phyloP scores from a whole-genome alignment of 2,113 vertebrate species.

The Datnioides undecimradiatus region DNA sequence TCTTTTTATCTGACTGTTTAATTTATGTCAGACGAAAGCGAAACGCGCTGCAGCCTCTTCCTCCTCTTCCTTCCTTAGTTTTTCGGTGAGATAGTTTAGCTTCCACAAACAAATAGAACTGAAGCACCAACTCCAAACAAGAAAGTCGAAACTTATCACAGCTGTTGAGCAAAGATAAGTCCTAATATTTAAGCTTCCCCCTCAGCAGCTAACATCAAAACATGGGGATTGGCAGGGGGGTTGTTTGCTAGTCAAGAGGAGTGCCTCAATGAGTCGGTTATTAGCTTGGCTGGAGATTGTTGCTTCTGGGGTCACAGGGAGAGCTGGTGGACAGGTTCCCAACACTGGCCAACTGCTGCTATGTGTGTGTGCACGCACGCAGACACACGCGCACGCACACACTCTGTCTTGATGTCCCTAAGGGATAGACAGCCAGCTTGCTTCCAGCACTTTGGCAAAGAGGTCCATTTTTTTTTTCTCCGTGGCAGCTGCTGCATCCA shows the following conservation, averaged over 20 bases:
- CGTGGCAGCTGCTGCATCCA: conserved; percentile 84
- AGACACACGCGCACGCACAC: not conserved
- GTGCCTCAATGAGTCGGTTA: conserved; percentile 65
- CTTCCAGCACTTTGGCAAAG: conserved; percentile 81
- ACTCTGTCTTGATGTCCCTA: conserved; percentile 61
- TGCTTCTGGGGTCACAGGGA: conserved; percentile 71
- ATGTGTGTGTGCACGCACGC: not conserved
- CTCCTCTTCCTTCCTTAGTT: conserved; percentile 1
- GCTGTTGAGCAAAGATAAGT: conserved; percentile 77
- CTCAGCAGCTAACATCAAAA: conserved; percentile 78
- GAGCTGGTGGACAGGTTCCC: conserved; percentile 74
- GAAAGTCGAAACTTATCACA: conserved; percentile 70
- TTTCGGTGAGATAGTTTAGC: conserved; percentile 57
- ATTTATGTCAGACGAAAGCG: conserved; percentile 55
- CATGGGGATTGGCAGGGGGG: conserved; percentile 58
- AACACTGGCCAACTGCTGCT: conserved; percentile 57
- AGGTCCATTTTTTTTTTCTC: conserved; percentile 63
- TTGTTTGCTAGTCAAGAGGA: conserved; percentile 68
- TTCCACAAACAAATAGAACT: conserved; percentile 62
- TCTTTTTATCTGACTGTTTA: conserved; percentile 59
- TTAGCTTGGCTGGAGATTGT: conserved; percentile 71
- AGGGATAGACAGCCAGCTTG: conserved; percentile 76
- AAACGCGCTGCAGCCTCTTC: conserved; percentile 22
- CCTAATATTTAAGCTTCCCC: conserved; percentile 78
- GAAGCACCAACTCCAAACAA: conserved; percentile 64